Conservation (phyloP, 1,140 invertebrate species). For the Saccostrea glomerata region DNA sequence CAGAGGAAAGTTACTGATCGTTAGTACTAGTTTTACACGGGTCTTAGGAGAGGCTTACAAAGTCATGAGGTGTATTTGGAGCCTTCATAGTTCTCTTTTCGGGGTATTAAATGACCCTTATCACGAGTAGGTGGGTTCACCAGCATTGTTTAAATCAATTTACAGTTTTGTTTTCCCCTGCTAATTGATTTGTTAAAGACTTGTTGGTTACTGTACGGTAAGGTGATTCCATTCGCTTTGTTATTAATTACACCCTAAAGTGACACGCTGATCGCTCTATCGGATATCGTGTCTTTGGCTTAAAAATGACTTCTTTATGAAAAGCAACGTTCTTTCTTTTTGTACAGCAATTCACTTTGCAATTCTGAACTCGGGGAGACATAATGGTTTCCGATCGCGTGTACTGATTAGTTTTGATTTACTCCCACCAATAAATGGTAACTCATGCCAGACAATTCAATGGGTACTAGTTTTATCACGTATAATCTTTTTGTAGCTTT, state of each 20-base stretch:
- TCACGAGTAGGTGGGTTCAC: not conserved
- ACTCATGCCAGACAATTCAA: not conserved
- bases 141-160: slow-evolving; percentile 28
- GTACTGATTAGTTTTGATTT: slow-evolving; percentile 25
- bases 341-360: slow-evolving; percentile 2
- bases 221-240: slow-evolving; percentile 27
- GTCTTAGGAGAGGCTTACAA: not conserved
- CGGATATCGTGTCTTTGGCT: slow-evolving; percentile 32
- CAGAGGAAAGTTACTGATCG: too few relatives aligned
- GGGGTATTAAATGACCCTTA: not conserved
- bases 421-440: slow-evolving; percentile 1
- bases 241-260: slow-evolving; percentile 32
- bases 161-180: slow-evolving; percentile 21
- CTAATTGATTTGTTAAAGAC: slow-evolving; percentile 35
- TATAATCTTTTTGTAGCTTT: not conserved
- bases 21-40: not conserved
- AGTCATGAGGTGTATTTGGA: not conserved
- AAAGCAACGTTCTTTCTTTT: slow-evolving; percentile 10
- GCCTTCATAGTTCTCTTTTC: not conserved
- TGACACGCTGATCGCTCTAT: slow-evolving; percentile 23
- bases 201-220: slow-evolving; percentile 19
- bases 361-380: slow-evolving; percentile 23
- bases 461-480: not conserved
- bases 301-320: slow-evolving; percentile 17
- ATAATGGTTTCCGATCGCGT: slow-evolving; percentile 33